Evolutionary conservation across 1,140 invertebrate species (phyloP).

Genomic region (Magallana angulata): DNA sequence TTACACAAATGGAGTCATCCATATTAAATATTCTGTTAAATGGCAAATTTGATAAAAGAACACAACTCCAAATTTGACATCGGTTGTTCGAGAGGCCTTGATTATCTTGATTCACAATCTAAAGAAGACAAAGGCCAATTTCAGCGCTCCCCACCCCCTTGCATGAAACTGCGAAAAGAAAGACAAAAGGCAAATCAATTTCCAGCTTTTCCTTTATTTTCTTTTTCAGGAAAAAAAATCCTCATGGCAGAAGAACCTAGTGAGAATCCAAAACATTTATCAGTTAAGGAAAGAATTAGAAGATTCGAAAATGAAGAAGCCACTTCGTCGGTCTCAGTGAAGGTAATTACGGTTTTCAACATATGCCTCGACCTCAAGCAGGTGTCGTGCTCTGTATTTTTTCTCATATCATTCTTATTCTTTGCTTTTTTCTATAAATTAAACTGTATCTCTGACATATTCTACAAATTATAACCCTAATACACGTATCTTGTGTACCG

Average conservation of each 20-base stretch:
- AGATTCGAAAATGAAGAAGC: background rate
- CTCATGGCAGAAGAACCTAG: background rate
- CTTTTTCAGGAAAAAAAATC: background rate
- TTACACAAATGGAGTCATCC: too few relatives aligned
- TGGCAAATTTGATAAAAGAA: too few relatives aligned
- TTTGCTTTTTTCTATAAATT: background rate
- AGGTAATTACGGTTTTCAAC: background rate
- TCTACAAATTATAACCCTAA: background rate
- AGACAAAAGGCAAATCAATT: too few relatives aligned
- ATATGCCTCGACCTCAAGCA: too few relatives aligned
- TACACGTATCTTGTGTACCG: too few relatives aligned
- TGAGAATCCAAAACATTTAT: background rate
- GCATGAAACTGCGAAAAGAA: too few relatives aligned
- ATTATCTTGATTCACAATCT: too few relatives aligned
- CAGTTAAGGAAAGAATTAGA: background rate
- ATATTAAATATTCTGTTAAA: too few relatives aligned
- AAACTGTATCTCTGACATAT: background rate
- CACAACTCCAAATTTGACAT: too few relatives aligned
- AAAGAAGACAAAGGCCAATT: too few relatives aligned
- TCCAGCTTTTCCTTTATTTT: background rate
- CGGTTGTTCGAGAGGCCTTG: too few relatives aligned
- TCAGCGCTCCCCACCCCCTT: too few relatives aligned
- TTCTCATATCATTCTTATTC: background rate
- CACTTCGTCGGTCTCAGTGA: background rate
- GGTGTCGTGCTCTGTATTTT: background rate